A percentile compares a stretch with the other conserved stretches of the same genome.
Evolutionary conservation across 2,888 invertebrate genomes (phyloP).

Genomic region (Sclerodermus sp.): DNA sequence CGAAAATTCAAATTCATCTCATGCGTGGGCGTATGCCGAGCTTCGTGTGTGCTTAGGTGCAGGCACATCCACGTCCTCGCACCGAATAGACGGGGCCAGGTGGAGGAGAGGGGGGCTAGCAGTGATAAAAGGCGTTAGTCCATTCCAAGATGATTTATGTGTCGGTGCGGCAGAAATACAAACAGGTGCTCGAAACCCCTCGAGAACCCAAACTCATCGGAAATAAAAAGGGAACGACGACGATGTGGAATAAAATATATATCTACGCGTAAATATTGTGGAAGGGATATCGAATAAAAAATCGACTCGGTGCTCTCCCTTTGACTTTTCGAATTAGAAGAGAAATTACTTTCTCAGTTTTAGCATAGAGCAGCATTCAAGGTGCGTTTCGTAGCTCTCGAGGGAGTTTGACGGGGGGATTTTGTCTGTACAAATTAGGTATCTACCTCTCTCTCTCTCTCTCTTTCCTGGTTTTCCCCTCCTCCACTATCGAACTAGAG

Average conservation of each 20-base stretch:
- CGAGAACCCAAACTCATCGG: slow-evolving; percentile 7
- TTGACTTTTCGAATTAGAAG: too few relatives aligned
- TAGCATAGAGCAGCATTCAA: too few relatives aligned
- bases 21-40: slow-evolving; percentile 24
- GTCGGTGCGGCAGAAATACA: slow-evolving; percentile 48
- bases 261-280: too few relatives aligned
- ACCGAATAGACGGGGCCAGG: slow-evolving; percentile 1
- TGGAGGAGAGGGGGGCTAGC: slow-evolving; percentile 20
- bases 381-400: too few relatives aligned
- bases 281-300: too few relatives aligned
- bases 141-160: slow-evolving; percentile 50
- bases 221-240: background rate
- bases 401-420: too few relatives aligned
- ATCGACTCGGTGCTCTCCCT: too few relatives aligned
- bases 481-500: too few relatives aligned
- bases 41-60: background rate
- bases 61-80: background rate
- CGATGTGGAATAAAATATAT: background rate
- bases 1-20: slow-evolving; percentile 35
- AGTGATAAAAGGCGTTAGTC: slow-evolving; percentile 49
- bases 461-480: too few relatives aligned
- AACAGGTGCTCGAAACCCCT: slow-evolving; percentile 43
- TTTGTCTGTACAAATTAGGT: too few relatives aligned
- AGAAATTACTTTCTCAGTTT: too few relatives aligned
- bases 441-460: too few relatives aligned